phyloP scores from a whole-genome alignment of 1,140 invertebrate genomes.

The Brachionus sp. region DNA sequence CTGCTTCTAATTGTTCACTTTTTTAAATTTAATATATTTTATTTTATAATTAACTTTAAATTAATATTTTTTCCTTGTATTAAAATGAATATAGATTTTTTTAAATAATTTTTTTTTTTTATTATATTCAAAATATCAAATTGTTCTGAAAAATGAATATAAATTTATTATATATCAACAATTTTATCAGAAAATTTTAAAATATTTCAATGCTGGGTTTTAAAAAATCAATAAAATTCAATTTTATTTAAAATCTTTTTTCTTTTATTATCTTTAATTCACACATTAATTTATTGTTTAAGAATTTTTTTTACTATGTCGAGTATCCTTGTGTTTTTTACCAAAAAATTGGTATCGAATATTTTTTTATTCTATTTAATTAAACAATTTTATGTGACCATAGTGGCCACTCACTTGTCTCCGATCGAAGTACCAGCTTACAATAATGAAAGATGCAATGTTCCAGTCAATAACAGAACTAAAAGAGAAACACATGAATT shows the following conservation, averaged over 20 bases:
- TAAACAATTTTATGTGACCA: not conserved
- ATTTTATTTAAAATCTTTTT: not conserved
- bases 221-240: conserved; percentile 23
- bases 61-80: not conserved
- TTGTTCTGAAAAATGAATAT: not conserved
- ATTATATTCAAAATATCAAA: not conserved
- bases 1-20: not conserved
- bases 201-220: not conserved
- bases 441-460: conserved; percentile 34
- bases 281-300: not conserved
- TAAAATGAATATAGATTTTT: not conserved
- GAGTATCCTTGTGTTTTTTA: not conserved
- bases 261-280: not conserved
- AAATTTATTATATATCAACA: too few relatives aligned
- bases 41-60: not conserved
- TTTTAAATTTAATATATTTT: not conserved
- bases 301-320: not conserved
- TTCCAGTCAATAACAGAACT: not conserved
- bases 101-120: not conserved
- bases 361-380: not conserved
- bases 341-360: not conserved
- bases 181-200: not conserved
- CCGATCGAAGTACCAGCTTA: conserved; percentile 15
- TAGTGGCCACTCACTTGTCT: not conserved
- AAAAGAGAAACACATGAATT: conserved; percentile 20